These are phyloP conservation scores for Myotis pilosus DNA, from an alignment of 2,797 vertebrate species.

Conservation along the genomic window DNA sequence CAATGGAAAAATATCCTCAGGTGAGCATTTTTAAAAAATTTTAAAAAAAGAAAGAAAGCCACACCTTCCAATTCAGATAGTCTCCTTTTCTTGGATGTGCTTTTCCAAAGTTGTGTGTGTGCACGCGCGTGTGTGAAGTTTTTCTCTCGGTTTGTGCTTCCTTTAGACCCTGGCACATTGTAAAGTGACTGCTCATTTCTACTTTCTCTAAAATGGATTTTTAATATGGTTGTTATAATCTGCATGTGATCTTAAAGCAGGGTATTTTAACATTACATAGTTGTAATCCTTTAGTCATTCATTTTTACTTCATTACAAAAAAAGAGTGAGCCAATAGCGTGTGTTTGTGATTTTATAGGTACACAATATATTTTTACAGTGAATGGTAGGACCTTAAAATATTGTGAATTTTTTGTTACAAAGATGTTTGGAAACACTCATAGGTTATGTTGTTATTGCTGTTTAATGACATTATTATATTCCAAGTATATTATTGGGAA, in stretches of 20 bases:
- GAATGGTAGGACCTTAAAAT: conserved; percentile 5
- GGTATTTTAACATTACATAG: neutral
- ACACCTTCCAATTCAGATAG: neutral
- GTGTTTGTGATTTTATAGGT: neutral
- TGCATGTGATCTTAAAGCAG: neutral
- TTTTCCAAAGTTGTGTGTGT: neutral
- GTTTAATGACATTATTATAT: neutral
- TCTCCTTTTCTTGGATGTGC: neutral
- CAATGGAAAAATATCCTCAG: too few relatives aligned
- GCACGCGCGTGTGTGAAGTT: neutral
- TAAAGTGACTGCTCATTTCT: conserved; percentile 13
- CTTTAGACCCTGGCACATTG: neutral
- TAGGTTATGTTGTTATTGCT: neutral
- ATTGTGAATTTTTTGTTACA: neutral
- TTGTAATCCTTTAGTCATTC: conserved; percentile 23
- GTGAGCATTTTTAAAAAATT: too few relatives aligned
- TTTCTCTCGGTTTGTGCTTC: conserved; percentile 30
- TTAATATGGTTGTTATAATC: neutral
- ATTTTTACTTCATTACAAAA: conserved; percentile 29
- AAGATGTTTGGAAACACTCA: conserved; percentile 4
- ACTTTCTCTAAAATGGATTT: conserved; percentile 36
- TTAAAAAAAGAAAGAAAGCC: neutral
- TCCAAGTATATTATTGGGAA: conserved; percentile 17
- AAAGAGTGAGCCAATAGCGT: neutral
- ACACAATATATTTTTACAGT: conserved; percentile 1